Base-by-base conservation (phyloP, 2,888 invertebrate genomes). In the Helobdella robusta region DNA sequence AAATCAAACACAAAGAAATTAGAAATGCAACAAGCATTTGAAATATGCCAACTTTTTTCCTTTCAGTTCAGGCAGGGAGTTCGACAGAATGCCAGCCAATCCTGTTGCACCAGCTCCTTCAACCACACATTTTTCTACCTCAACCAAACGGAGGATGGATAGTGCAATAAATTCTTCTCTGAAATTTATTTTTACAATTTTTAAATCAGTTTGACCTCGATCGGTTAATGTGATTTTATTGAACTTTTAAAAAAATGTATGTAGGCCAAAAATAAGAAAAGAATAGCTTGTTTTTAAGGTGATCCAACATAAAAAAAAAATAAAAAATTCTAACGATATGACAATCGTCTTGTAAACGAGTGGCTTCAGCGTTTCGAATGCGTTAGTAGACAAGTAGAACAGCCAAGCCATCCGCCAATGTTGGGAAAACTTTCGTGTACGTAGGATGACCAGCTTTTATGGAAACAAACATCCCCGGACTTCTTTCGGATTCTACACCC, bases 401-500 rank as follows among this genome's bases (percentile, higher is more conserved):
- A 0, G 91, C 89, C 63, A 92, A 81, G 66, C 82, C 91, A 79
- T 92, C 92, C 0, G 91, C 91, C 63, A 92, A 78, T 0, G 89
- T 89, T 3, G 89, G 86, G 59, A 84, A 80, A 59, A 86, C 85
- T 52, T 84, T 82, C 6, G 87, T 85, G 69, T 83, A 82, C 0
- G 85, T 82, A 0, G 90, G 89, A 66, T 84, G 84, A 0, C 86
- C 85, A 50, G 84, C 83, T 73, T 85, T 82, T 70, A 90, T 75
- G 0, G 91, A 89, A 35, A 82, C 81, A 48, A 85, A 82, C 82
- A 91, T 93, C 75, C 91, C 90, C 0, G 91, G 86, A 79, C 92
- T 92, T 72, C 87, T 86, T 75, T 92, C 92, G 0, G 92, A 88
- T 79, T 95, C 94, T 0, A 91, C 91, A 1, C 92, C 93, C 82